Base-by-base conservation (phyloP, 2,113 vertebrate genomes). In the Onychostoma macrolepis region DNA sequence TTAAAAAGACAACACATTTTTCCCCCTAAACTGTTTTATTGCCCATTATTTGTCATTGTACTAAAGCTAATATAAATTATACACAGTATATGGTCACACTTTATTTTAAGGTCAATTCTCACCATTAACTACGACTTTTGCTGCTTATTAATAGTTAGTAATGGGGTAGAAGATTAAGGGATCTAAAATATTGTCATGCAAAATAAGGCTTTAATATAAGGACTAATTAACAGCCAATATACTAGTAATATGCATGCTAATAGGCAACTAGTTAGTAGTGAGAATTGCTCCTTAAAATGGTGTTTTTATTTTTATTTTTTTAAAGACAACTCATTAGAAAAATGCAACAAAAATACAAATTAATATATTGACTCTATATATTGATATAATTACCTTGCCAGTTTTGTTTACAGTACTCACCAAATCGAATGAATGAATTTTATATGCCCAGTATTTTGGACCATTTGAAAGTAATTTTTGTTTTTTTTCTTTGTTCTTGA, bases 401-500 rank as follows among this genome's bases (percentile, higher is more conserved):
- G 15, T 36, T 71, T 36, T 21, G 36, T 72, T 36, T 24, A n/a
- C n/a, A n/a, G n/a, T n/a, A 38, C 33, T 72, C 1, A 21, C 19
- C 33, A 38, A 11, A 71, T 17, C 5, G 13, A 2, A 58, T 13
- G 13, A 2, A 58, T n/a, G 9, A 3, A 7, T 30, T 15, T 65
- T 33, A 50, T 36, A 36, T 0, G 33, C 33, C 33, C 33, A 36
- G 2, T 33, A 69, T 69, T 67, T 69, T 69, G 30, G 65, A 69
- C 65, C 6, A 0, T 53, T 58, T 58, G 53, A 24, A 58, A 58
- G 19, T 24, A 6, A 48, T 11, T 24, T 1, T 8, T 9, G 24
- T 56, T 53, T 56, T 24, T 19, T 53, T 56, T 13, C 48, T 41
- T 48, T 63, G 56, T 28, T 41, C 78, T 36, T 87, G 87, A 86